Evolutionary conservation across 2,888 invertebrate genomes (phyloP).

Genomic region (Oxytorus armatus): DNA sequence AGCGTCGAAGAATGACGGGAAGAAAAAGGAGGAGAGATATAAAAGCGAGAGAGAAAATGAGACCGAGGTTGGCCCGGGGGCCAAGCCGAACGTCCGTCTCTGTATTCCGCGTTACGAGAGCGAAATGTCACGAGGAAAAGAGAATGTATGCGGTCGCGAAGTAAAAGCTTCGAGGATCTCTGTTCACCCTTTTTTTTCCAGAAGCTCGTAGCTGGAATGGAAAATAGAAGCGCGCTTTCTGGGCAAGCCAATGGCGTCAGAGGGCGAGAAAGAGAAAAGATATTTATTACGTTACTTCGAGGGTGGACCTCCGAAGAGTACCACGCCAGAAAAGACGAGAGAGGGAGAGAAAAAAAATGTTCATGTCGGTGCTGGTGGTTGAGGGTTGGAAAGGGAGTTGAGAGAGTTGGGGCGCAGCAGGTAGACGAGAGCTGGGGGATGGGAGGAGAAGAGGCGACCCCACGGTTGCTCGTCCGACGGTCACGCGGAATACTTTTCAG

Average conservation of each 20-base stretch:
- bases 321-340: conserved; percentile 7
- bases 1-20: conserved; percentile 41
- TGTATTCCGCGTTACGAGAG: conserved; percentile 9
- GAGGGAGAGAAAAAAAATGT: conserved; percentile 2
- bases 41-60: conserved; percentile 37
- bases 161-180: conserved; percentile 29
- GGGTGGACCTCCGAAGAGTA: neutral
- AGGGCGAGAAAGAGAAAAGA: conserved; percentile 31
- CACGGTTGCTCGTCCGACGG: conserved; percentile 4
- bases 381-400: conserved; percentile 3
- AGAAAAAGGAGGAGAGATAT: conserved; percentile 29
- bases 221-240: conserved; percentile 40
- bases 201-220: conserved; percentile 30
- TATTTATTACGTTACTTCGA: neutral
- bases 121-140: conserved; percentile 3
- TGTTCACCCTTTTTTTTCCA: conserved; percentile 14
- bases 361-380: conserved; percentile 16
- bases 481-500: conserved; percentile 73
- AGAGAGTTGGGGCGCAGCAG: neutral
- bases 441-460: neutral
- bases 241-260: conserved; percentile 23
- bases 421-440: conserved; percentile 3
- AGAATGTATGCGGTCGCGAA: conserved; percentile 23
- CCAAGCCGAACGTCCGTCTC: conserved; percentile 55
- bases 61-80: conserved; percentile 63